Evolutionary conservation across 2,113 vertebrate genomes (phyloP), one percentile per base, ranked within the genome.

Genomic region (Argyrosomus japonicus): DNA sequence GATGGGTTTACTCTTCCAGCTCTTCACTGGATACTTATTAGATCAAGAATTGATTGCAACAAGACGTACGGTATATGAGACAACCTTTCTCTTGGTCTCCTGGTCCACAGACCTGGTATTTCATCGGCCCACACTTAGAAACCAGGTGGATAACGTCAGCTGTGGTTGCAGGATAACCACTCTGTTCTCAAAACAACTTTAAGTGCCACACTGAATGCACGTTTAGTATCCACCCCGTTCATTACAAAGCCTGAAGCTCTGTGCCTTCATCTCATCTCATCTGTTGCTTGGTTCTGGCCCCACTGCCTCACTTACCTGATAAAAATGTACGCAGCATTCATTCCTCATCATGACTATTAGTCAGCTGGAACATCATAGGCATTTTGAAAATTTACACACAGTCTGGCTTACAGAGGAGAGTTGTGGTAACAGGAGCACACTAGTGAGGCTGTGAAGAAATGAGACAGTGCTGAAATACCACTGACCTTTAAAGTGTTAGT

Each of bases 401-500:
- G 1, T 43, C 13, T 0, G 62, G 21, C 51, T 79, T 53, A 50
- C 45, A 69, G 40, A 82, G 40, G 19, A 15, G 68, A 65, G 27
- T 1, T 17, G 36, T 3, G 32, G 47, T 68, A 71, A 45, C 61
- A 60, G 32, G 61, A 23, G 75, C 23, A 6, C 53, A 48, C 65
- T 8, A 10, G 36, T 15, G 71, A 72, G 85, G 11, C 25, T 50
- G 70, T 25, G 70, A 62, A 48, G 58, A 87, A 90, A 84, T 56
- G 56, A 76, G 72, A 69, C 56, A 29, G 32, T 8, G 1, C 75
- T 77, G 84, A 87, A 91, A 88, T 75, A 75, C 65, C 45, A 10
- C 74, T 90, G 90, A 93, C 89, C 91, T 93, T 93, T 90, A 74
- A 84, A 68, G 77, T 79, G 81, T 80, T 68, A 58, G 84, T 54